phyloP scores from a whole-genome alignment of 2,888 invertebrate species.

The Drosophila mimica region DNA sequence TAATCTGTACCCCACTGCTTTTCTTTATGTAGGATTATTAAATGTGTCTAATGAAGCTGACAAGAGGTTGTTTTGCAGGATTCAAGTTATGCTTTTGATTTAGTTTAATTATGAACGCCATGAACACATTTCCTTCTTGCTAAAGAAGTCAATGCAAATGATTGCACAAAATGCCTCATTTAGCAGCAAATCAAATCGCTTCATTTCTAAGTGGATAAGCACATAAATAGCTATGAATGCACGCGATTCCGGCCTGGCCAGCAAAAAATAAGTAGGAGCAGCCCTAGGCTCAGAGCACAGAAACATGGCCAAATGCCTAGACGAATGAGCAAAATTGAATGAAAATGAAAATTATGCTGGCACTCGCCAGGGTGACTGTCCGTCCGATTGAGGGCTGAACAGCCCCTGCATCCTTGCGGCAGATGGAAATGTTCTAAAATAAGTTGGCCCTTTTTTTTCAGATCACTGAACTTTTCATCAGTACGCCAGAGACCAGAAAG shows the following conservation, averaged over 20 bases:
- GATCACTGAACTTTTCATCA: constrained; percentile 73
- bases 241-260: constrained; percentile 13
- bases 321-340: constrained; percentile 77
- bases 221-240: constrained; percentile 67
- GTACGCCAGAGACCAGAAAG: constrained; percentile 7
- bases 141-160: constrained; percentile 75
- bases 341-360: constrained; percentile 79
- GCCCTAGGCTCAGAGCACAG: constrained; percentile 15
- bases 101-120: constrained; percentile 13
- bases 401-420: constrained; percentile 33
- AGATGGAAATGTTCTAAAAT: constrained; percentile 70
- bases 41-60: constrained; percentile 21
- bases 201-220: constrained; percentile 78
- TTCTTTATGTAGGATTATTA: not conserved
- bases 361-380: constrained; percentile 36
- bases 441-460: constrained; percentile 78
- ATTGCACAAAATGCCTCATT: constrained; percentile 78
- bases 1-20: not conserved
- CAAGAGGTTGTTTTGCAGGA: not conserved
- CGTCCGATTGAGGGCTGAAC: not conserved
- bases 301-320: constrained; percentile 54
- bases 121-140: not conserved
- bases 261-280: not conserved
- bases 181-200: constrained; percentile 77
- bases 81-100: constrained; percentile 16